Base-by-base conservation (phyloP, 2,113 vertebrate species). In the Oxyruncus cristatus region DNA sequence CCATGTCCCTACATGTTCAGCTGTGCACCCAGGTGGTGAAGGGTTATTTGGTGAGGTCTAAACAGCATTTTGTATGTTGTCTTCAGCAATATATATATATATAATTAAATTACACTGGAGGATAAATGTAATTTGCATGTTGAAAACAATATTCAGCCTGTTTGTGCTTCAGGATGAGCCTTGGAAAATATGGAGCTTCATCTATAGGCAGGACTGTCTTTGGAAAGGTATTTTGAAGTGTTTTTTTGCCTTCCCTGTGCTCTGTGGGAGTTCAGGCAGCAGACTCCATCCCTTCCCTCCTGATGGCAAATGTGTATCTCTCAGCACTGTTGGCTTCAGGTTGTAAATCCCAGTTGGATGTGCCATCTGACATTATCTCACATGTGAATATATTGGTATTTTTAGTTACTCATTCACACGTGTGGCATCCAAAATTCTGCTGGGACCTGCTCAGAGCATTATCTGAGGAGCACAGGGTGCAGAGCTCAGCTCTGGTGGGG, bases 251-350 rank as follows among this genome's bases (percentile, higher is more conserved):
- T 89, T 89, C 8, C n/a, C 17, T 41, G 73, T 55, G 59, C 47
- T 91, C 89, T 55, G 77, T 85, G 87, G 91, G 77, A 84, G 76
- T 87, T 89, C 53, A 76, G 70, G 86, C 46, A 89, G 80, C 87
- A 94, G 70, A 49, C 26, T 92, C 30, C 44, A 56, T 6, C 49
- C 72, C 58, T 85, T 73, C 66, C 44, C 41, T 79, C 87, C 89
- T 61, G 84, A 75, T 92, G 85, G 58, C 70, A 84, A 96, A 84
- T 39, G 74, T 26, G 0, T 39, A 28, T 65, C 76, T 83, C 84
- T 39, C 53, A 37, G 66, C 62, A 42, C 85, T 3, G 15, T 27
- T 91, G 87, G 77, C 80, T 82, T 70, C 52, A 28, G 41, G 32
- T 95, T 72, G 47, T 39, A 86, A 83, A 58, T 56, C 6, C 63